phyloP scores from a whole-genome alignment of 2,888 invertebrate genomes.

The Megaustenia siamemsis region DNA sequence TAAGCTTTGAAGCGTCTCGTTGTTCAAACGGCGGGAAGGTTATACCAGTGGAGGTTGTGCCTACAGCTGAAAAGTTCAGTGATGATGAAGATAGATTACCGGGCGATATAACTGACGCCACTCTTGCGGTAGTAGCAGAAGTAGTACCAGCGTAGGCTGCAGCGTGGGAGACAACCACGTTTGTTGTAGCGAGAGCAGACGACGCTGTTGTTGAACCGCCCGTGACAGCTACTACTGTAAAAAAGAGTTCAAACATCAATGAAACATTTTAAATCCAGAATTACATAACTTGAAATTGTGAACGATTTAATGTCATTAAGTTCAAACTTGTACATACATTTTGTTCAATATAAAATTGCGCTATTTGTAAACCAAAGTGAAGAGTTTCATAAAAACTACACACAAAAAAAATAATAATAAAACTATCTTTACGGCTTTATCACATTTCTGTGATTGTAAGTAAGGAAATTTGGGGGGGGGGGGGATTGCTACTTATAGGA shows the following conservation, averaged over 20 bases:
- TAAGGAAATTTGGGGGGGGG: no score
- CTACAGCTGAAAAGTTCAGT: no score
- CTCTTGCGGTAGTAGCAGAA: neutral
- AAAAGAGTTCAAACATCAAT: neutral
- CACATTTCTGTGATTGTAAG: no score
- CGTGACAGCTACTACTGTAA: neutral
- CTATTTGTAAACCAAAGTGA: no score
- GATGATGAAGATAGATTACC: neutral
- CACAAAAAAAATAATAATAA: no score
- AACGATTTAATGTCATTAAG: no score
- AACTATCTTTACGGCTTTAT: no score
- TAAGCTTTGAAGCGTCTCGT: neutral
- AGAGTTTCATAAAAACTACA: no score
- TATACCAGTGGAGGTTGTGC: neutral
- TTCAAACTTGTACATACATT: no score
- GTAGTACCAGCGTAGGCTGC: neutral
- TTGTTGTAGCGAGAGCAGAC: neutral
- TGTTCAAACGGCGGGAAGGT: neutral
- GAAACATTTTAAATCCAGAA: neutral
- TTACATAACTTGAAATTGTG: no score
- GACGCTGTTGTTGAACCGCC: neutral
- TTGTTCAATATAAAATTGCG: no score
- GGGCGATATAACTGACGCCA: neutral
- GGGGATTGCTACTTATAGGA: no score
- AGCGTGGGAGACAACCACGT: neutral